Percentiles rank a stretch among this genome's conserved stretches.
These are phyloP conservation scores for Aleiodes alternator DNA, from an alignment of 2,888 invertebrate genomes.

Conservation along the genomic window DNA sequence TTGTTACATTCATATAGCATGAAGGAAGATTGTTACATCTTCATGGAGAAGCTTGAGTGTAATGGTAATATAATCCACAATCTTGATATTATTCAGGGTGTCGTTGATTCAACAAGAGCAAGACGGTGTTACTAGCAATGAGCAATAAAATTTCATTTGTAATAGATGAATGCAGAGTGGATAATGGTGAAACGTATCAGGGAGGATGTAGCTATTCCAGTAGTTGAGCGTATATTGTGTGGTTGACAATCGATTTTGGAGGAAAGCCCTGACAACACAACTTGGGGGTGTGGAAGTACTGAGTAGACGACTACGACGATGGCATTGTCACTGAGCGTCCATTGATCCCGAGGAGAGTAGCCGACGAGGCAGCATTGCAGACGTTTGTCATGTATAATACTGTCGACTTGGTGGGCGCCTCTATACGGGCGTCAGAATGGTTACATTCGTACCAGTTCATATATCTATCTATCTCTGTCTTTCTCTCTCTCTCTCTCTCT, in stretches of 20 bases:
- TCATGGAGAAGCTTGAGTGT: too few relatives aligned
- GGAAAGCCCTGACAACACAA: conserved; percentile 21
- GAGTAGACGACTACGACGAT: conserved; percentile 26
- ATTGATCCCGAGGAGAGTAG: conserved; percentile 30
- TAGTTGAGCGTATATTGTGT: conserved; percentile 20
- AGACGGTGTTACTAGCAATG: neutral
- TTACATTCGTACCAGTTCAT: conserved; percentile 18
- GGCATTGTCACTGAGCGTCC: conserved; percentile 24
- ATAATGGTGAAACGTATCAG: conserved; percentile 12
- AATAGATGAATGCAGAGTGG: neutral
- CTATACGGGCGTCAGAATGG: conserved; percentile 25
- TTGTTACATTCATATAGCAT: too few relatives aligned
- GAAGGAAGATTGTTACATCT: too few relatives aligned
- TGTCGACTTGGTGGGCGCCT: neutral
- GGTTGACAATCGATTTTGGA: conserved; percentile 11
- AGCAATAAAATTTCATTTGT: conserved; percentile 21
- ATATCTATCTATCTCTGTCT: too few relatives aligned
- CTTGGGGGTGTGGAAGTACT: conserved; percentile 14
- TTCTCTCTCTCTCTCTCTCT: too few relatives aligned
- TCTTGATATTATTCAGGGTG: conserved; percentile 35
- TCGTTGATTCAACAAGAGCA: conserved; percentile 45
- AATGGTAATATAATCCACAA: conserved; percentile 40
- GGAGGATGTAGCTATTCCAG: conserved; percentile 8
- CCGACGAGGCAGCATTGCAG: conserved; percentile 31
- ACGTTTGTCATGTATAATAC: conserved; percentile 33